phyloP scores from a whole-genome alignment of 2,888 invertebrate genomes.

The Plutella xylostella region DNA sequence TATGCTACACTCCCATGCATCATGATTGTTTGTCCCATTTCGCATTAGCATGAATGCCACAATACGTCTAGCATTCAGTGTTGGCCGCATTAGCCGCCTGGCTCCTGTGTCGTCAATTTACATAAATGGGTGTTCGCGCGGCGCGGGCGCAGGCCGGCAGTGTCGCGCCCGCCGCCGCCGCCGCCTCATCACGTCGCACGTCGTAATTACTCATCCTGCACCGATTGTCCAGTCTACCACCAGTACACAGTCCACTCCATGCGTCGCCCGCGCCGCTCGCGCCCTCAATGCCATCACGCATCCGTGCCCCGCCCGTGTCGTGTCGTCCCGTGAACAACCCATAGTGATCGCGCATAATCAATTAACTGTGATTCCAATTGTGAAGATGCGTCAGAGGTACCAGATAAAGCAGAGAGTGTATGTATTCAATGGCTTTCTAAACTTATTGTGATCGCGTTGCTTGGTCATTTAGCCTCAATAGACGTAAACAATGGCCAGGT shows the following conservation, averaged over 20 bases:
- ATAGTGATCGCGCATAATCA: slow-evolving; percentile 40
- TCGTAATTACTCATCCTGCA: slow-evolving; percentile 48
- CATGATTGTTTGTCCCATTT: too few species aligned
- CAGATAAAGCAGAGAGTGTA: slow-evolving; percentile 64
- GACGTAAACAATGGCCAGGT: background rate
- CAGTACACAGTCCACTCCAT: too few species aligned
- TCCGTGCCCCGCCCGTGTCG: slow-evolving; percentile 46
- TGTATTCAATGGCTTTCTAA: slow-evolving; percentile 30
- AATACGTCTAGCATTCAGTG: too few species aligned
- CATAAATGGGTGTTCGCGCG: slow-evolving; percentile 53
- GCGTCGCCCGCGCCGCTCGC: too few species aligned
- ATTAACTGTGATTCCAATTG: slow-evolving; percentile 9
- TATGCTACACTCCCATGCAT: too few species aligned
- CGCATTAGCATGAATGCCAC: too few species aligned
- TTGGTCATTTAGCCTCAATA: slow-evolving; percentile 2
- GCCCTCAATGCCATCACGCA: too few species aligned
- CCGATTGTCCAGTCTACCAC: too few species aligned
- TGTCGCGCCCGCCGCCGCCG: slow-evolving; percentile 13
- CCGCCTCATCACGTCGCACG: slow-evolving; percentile 42
- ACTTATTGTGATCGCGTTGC: background rate
- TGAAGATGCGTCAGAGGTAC: slow-evolving; percentile 60
- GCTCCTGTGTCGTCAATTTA: slow-evolving; percentile 45
- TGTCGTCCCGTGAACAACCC: slow-evolving; percentile 39
- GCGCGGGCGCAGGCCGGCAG: slow-evolving; percentile 22
- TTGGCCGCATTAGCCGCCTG: too few species aligned